Percentiles rank a stretch among this genome's conserved stretches.
These are phyloP conservation scores for Watsonalla cultraria DNA, from an alignment of 2,888 invertebrate species.

Conservation along the genomic window DNA sequence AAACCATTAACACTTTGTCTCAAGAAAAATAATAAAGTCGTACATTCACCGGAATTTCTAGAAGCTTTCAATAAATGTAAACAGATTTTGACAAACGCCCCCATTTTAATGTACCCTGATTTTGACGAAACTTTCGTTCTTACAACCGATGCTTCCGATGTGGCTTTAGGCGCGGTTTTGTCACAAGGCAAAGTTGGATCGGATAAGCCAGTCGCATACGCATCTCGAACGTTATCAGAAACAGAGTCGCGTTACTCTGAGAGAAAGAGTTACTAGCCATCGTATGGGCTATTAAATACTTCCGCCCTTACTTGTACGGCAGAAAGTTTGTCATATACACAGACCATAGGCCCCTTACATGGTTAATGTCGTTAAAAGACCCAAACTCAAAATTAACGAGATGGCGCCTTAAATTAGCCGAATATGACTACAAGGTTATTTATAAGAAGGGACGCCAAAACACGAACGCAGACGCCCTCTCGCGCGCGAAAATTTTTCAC, in stretches of 20 bases:
- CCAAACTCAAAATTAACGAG: slow-evolving; percentile 4
- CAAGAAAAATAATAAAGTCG: no score
- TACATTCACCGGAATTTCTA: no score
- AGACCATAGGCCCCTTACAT: slow-evolving; percentile 34
- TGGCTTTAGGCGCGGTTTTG: slow-evolving; percentile 17
- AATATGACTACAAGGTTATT: slow-evolving; percentile 6
- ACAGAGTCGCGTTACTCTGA: slow-evolving; percentile 16
- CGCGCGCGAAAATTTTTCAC: not conserved
- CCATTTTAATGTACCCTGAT: slow-evolving; percentile 37
- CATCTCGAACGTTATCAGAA: slow-evolving; percentile 15
- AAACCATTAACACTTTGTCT: no score
- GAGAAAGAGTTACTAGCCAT: slow-evolving; percentile 41
- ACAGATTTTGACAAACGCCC: slow-evolving; percentile 21
- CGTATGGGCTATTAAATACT: slow-evolving; percentile 29
- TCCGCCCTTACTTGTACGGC: slow-evolving; percentile 30
- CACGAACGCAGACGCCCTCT: slow-evolving; percentile 11
- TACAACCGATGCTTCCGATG: slow-evolving; percentile 18
- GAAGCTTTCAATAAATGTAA: slow-evolving; percentile 20
- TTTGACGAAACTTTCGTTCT: slow-evolving; percentile 22
- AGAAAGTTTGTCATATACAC: slow-evolving; percentile 33
- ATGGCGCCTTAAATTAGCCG: slow-evolving; percentile 7
- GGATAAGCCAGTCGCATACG: slow-evolving; percentile 20
- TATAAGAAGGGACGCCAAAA: slow-evolving; percentile 8
- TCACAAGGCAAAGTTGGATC: slow-evolving; percentile 19
- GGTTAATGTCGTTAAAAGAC: slow-evolving; percentile 8